phyloP scores from a whole-genome alignment of 2,797 vertebrate genomes.

The Florisuga fusca region DNA sequence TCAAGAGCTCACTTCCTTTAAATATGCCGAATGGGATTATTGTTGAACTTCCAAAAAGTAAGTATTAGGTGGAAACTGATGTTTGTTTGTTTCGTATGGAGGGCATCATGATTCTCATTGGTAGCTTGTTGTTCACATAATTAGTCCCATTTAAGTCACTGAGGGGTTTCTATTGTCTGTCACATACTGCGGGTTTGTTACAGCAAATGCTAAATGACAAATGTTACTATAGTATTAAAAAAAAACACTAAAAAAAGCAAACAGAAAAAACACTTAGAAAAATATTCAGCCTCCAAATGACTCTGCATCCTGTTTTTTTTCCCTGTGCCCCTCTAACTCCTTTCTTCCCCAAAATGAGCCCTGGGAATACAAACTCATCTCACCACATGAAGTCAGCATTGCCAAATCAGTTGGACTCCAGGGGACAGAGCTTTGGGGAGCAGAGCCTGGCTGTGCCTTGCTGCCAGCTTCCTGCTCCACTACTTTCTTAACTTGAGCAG shows the following conservation, averaged over 20 bases:
- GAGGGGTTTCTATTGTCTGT: constrained; percentile 24
- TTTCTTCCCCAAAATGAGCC: not conserved
- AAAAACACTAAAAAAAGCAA: too few relatives aligned
- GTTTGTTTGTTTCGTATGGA: constrained; percentile 6
- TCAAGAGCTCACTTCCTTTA: constrained; percentile 55
- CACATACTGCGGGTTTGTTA: not conserved
- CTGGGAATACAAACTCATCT: not conserved
- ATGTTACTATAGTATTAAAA: not conserved
- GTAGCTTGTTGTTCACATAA: constrained; percentile 35
- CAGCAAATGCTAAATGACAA: constrained; percentile 1
- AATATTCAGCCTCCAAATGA: not conserved
- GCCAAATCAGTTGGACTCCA: not conserved
- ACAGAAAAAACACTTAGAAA: not conserved
- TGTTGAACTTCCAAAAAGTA: constrained; percentile 16
- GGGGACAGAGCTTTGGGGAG: not conserved
- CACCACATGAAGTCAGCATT: not conserved
- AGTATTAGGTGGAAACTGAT: constrained; percentile 49
- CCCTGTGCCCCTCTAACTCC: not conserved
- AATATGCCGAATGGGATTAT: constrained; percentile 36
- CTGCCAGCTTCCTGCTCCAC: not conserved
- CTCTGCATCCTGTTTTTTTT: not conserved
- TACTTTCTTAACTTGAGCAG: not conserved
- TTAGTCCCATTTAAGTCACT: not conserved
- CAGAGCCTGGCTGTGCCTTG: not conserved
- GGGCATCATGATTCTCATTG: not conserved